These are phyloP conservation scores for Orcinus orca DNA, from an alignment of 2,113 vertebrate species.

Conservation along the genomic window DNA sequence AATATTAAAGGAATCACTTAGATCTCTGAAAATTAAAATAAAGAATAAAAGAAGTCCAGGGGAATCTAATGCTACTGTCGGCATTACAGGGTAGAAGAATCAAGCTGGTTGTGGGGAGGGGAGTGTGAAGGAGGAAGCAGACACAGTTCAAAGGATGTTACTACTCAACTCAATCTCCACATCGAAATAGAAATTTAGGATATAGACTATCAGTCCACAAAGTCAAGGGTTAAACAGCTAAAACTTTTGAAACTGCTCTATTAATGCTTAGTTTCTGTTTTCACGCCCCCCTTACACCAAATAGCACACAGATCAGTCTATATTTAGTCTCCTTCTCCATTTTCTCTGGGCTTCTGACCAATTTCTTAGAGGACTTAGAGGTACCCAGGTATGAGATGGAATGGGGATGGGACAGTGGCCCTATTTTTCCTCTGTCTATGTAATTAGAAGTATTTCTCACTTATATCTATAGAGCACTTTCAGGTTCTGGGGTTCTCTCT, in stretches of 20 bases:
- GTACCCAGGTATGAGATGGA: too few relatives aligned
- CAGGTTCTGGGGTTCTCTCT: not conserved
- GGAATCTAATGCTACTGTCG: not conserved
- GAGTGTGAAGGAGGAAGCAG: not conserved
- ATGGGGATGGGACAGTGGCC: not conserved
- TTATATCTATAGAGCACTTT: not conserved
- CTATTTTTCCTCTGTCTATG: not conserved
- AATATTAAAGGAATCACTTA: not conserved
- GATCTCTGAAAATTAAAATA: not conserved
- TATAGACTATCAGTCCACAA: not conserved
- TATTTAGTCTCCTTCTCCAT: not conserved
- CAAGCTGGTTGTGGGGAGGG: not conserved
- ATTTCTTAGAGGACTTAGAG: not conserved
- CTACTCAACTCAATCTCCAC: not conserved
- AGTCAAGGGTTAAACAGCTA: not conserved
- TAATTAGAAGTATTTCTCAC: not conserved
- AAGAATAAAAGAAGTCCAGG: not conserved
- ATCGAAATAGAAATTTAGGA: not conserved
- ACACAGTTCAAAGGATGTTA: not conserved
- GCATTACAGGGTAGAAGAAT: not conserved
- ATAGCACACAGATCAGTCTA: not conserved
- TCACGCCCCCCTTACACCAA: not conserved
- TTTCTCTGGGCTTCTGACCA: not conserved
- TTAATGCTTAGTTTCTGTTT: not conserved
- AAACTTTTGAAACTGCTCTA: not conserved